phyloP scores from a whole-genome alignment of 2,888 invertebrate genomes.

The Dryobotodes eremita region DNA sequence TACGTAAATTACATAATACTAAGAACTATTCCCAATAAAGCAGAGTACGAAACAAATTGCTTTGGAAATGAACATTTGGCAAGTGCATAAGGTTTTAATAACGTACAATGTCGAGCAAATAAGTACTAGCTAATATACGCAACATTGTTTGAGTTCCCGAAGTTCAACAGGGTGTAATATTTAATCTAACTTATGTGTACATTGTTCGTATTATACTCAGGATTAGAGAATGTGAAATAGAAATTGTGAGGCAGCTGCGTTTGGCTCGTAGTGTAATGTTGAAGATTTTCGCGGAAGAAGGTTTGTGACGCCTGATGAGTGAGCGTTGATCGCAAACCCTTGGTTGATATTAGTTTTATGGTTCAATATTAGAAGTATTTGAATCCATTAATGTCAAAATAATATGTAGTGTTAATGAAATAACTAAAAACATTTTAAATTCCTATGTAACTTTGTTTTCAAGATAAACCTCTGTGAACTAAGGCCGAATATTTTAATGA shows the following conservation, averaged over 20 bases:
- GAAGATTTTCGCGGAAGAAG: neutral
- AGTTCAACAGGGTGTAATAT: conserved; percentile 59
- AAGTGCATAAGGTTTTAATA: conserved; percentile 63
- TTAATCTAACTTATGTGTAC: conserved; percentile 53
- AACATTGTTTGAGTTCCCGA: conserved; percentile 55
- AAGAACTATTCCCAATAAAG: conserved; percentile 24
- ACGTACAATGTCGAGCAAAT: conserved; percentile 46
- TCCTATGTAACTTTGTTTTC: no score
- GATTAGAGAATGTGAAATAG: conserved; percentile 41
- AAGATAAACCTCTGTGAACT: no score
- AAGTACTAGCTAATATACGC: conserved; percentile 57
- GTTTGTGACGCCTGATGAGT: neutral
- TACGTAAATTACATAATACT: conserved; percentile 11
- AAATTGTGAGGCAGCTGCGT: conserved; percentile 13
- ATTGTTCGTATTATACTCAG: conserved; percentile 33
- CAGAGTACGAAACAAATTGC: conserved; percentile 37
- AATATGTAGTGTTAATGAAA: no score
- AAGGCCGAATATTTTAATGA: no score
- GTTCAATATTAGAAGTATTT: no score
- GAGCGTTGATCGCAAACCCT: neutral
- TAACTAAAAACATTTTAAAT: no score
- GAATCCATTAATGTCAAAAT: no score
- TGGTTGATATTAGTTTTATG: neutral
- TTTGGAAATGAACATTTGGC: conserved; percentile 50
- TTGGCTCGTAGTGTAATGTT: conserved; percentile 13